Conservation (phyloP, 2,113 vertebrate genomes). For the Rattus rattus region DNA sequence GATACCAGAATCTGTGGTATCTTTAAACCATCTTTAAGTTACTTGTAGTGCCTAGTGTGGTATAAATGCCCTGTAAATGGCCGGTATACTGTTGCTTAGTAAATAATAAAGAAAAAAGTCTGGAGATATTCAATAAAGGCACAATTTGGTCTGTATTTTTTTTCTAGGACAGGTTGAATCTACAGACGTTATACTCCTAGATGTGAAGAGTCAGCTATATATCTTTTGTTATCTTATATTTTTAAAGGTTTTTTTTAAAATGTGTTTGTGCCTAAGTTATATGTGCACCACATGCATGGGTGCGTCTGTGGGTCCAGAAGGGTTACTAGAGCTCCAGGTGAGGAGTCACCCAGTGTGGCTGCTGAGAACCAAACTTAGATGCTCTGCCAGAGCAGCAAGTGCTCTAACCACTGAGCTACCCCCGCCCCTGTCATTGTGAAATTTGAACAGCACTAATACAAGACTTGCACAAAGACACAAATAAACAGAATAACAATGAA, state of each 20-base stretch:
- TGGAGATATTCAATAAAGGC: background rate
- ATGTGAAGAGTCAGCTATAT: background rate
- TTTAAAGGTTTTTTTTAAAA: background rate
- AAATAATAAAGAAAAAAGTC: background rate
- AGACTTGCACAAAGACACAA: background rate
- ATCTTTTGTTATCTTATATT: background rate
- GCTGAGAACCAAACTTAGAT: background rate
- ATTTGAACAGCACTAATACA: background rate
- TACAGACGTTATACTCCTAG: background rate
- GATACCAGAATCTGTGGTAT: background rate
- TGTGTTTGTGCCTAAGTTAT: background rate
- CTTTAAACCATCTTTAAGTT: background rate
- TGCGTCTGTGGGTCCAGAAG: background rate
- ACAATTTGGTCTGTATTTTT: background rate
- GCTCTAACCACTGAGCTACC: background rate
- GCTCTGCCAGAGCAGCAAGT: background rate
- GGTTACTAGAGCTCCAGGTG: background rate
- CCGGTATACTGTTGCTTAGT: background rate
- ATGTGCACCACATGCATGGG: too few relatives aligned
- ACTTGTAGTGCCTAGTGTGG: background rate
- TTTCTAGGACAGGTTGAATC: background rate
- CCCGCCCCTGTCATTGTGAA: background rate
- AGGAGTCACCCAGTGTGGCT: background rate
- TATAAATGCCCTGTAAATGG: background rate
- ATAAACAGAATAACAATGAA: conserved; percentile 32